phyloP scores from a whole-genome alignment of 2,888 invertebrate species.

The Muscina levida region DNA sequence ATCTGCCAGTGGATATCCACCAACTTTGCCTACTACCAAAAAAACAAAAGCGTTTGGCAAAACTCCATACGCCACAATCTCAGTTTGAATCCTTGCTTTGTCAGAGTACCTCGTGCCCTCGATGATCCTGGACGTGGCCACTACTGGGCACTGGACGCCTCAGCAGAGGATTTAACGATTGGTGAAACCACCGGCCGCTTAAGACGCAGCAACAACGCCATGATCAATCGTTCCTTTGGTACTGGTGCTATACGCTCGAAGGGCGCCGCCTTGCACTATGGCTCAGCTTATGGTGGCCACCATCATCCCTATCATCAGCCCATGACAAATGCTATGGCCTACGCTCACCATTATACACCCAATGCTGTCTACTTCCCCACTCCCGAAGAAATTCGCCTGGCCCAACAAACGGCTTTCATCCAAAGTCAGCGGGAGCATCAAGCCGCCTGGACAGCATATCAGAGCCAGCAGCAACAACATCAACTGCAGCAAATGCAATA shows the following conservation, averaged over 20 bases:
- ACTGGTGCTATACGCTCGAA: slow-evolving; percentile 43
- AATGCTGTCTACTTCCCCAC: slow-evolving; percentile 74
- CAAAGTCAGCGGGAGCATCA: slow-evolving; percentile 61
- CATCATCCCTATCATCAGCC: slow-evolving; percentile 69
- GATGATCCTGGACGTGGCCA: slow-evolving; percentile 99
- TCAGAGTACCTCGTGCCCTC: slow-evolving; percentile 95
- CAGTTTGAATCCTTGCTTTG: slow-evolving; percentile 95
- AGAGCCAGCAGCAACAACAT: slow-evolving; percentile 59
- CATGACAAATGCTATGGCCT: slow-evolving; percentile 44
- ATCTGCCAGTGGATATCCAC: slow-evolving; percentile 99
- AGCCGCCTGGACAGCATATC: slow-evolving; percentile 61
- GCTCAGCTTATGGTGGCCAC: slow-evolving; percentile 11
- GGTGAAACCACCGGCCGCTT: slow-evolving; percentile 98
- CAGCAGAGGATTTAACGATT: slow-evolving; percentile 97
- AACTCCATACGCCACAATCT: slow-evolving; percentile 86
- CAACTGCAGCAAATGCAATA: slow-evolving; percentile 54
- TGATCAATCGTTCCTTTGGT: slow-evolving; percentile 48
- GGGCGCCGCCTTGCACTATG: slow-evolving; percentile 44
- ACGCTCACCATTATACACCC: slow-evolving; percentile 64
- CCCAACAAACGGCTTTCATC: slow-evolving; percentile 55
- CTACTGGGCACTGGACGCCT: slow-evolving; percentile 98
- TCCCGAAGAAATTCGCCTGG: slow-evolving; percentile 66
- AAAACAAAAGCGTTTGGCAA: slow-evolving; percentile 99
- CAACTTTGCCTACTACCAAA: slow-evolving; percentile 97
- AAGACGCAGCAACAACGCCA: slow-evolving; percentile 81